Base-by-base conservation (phyloP, 2,888 invertebrate species). In the Mechanitis mazaeus region DNA sequence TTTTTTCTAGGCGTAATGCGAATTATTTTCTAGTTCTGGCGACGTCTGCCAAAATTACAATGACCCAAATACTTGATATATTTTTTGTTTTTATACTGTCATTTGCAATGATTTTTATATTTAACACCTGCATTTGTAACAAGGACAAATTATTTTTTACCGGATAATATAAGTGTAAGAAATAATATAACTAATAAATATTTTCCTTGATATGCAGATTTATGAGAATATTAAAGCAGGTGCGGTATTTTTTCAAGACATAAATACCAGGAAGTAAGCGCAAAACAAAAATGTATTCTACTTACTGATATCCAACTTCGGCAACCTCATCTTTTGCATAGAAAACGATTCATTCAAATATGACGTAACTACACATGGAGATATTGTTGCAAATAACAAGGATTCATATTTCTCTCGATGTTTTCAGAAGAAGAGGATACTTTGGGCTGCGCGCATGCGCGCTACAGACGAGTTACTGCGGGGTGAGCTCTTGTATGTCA, bases 231-330 rank as follows among this genome's bases (percentile, higher is more conserved):
- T 42, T 42, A 7, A 42, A 42, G 6, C n/a, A 42, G 56, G 38
- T 42, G 38, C 35, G 33, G 20, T 54, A 54, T 33, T 38, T 35
- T 5, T 12, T 33, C 33, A 38, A 42, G 35, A 35, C 35, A 20
- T 28, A 54, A 56, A 64, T 33, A 47, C 9, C 20, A 55, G n/a
- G 56, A 53, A 55, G 11, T 45, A 45, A 50, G 33, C 47, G 28
- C 33, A 50, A 56, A 46, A 54, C 42, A 54, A 38, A 55, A 56
- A 53, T 59, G 65, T 64, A 83, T 20, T 20, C 20, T 20, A 20
- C 84, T 85, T 75, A 85, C 84, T 74, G 59, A 83, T 70, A 74
- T 85, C 84, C 72, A 84, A 78, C 79, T 83, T 85, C 76, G 81
- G 82, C 71, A 84, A 75, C 75, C 83, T 86, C 86, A 87, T 87